Evolutionary conservation across 2,888 invertebrate genomes (phyloP).

Genomic region (Latrodectus hesperus): DNA sequence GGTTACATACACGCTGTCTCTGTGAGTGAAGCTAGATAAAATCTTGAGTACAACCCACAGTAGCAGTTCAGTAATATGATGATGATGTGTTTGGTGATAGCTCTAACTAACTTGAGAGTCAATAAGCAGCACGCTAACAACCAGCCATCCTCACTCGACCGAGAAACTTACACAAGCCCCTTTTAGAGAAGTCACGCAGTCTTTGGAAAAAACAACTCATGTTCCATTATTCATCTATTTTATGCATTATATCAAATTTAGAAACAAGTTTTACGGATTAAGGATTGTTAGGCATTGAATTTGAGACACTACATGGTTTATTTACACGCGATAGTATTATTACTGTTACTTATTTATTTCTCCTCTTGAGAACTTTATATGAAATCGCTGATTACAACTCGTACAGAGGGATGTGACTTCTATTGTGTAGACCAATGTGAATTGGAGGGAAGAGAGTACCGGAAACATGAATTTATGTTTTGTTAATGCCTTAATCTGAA

Average conservation of each 20-base stretch:
- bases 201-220: slow-evolving; percentile 59
- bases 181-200: slow-evolving; percentile 64
- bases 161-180: slow-evolving; percentile 64
- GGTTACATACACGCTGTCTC: slow-evolving; percentile 7
- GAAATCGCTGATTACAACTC: slow-evolving; percentile 49
- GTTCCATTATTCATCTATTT: slow-evolving; percentile 69
- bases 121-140: slow-evolving; percentile 61
- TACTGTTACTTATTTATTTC: slow-evolving; percentile 28
- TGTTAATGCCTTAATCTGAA: slow-evolving; percentile 52
- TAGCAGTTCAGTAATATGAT: slow-evolving; percentile 55
- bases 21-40: slow-evolving; percentile 16
- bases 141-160: slow-evolving; percentile 58
- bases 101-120: slow-evolving; percentile 21
- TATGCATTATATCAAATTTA: slow-evolving; percentile 68
- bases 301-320: slow-evolving; percentile 58
- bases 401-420: slow-evolving; percentile 10
- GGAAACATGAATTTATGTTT: slow-evolving; percentile 63
- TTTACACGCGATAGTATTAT: slow-evolving; percentile 52
- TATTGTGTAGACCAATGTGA: slow-evolving; percentile 55
- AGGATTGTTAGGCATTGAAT: slow-evolving; percentile 64
- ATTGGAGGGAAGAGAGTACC: slow-evolving; percentile 51
- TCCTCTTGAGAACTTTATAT: slow-evolving; percentile 44
- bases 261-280: slow-evolving; percentile 68
- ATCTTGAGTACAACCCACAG: slow-evolving; percentile 36
- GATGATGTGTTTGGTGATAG: slow-evolving; percentile 61